Base-by-base conservation (phyloP, 2,888 invertebrate genomes). In the Crioceris asparagi region DNA sequence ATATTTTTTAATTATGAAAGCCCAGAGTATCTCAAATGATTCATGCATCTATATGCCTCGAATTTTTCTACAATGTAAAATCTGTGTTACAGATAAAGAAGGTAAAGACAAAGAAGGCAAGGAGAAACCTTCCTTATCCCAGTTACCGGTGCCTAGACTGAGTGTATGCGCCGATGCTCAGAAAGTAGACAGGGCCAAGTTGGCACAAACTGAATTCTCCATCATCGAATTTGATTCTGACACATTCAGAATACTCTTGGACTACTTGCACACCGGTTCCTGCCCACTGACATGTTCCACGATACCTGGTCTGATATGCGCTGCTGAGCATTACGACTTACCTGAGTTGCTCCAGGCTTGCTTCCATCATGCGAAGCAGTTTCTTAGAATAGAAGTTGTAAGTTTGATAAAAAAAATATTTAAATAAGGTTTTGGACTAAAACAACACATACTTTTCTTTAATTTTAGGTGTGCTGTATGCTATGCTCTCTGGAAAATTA, bases 221-320 rank as follows among this genome's bases (percentile, higher is more conserved):
- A 90, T 92, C 60, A 91, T 91, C 58, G 92, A 92, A 67, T 92
- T 92, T 65, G 92, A 92, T 67, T 83, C 90, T 29, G 91, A 92
- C 49, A 92, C 92, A 7, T 91, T 92, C 67, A 78, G 88, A 44
- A 85, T 88, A 52, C 71, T 92, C 2, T 68, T 92, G 64, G 90
- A 92, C 66, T 92, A 92, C 65, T 70, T 92, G 46, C 92, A 92
- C 65, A 91, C 90, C 11, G 91, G 92, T 40, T 87, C 87, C 40
- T 92, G 92, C 65, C 86, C 90, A 1, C 66, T 92, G 32, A 91
- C 91, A 2, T 92, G 91, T 66, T 83, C 87, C 49, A 86, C 87
- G 45, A 90, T 92, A 56, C 91, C 92, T 8, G 91, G 92, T 1
- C 74, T 92, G 18, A 87, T 92, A 48, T 92, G 91, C 61, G 91